These are phyloP conservation scores for Zaprionus africanus DNA, from an alignment of 1,140 invertebrate genomes.

Conservation along the genomic window DNA sequence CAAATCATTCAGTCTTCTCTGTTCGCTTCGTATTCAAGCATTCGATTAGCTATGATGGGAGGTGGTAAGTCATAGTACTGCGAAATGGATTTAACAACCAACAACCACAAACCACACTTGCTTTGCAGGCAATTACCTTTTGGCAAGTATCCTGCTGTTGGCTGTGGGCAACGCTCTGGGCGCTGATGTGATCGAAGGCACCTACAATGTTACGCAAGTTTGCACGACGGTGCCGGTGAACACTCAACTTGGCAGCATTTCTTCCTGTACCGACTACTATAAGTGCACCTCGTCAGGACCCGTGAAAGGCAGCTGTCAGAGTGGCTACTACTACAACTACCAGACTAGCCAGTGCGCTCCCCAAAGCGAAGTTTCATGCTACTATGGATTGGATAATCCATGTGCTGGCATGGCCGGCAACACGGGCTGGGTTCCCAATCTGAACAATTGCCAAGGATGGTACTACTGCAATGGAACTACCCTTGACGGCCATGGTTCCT, in stretches of 20 bases:
- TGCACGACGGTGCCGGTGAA: slow-evolving; percentile 40
- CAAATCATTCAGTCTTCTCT: slow-evolving; percentile 23
- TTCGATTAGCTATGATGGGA: slow-evolving; percentile 27
- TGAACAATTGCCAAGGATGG: slow-evolving; percentile 36
- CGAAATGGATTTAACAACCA: background rate
- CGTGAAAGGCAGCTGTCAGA: slow-evolving; percentile 12
- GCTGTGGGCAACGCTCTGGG: slow-evolving; percentile 41
- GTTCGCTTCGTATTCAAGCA: slow-evolving; percentile 1
- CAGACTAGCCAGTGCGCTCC: slow-evolving; percentile 29
- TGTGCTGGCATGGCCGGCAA: slow-evolving; percentile 23
- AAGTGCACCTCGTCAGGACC: slow-evolving; percentile 44
- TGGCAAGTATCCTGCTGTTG: slow-evolving; percentile 48
- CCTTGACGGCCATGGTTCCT: background rate
- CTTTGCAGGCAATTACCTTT: slow-evolving; percentile 6
- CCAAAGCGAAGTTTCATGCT: slow-evolving; percentile 39
- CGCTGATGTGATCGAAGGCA: slow-evolving; percentile 48
- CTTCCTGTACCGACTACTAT: slow-evolving; percentile 58
- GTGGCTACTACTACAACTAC: slow-evolving; percentile 51
- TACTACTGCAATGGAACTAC: slow-evolving; percentile 17
- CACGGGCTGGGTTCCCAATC: slow-evolving; percentile 37
- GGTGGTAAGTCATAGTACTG: slow-evolving; percentile 42
- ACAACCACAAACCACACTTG: background rate
- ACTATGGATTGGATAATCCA: slow-evolving; percentile 39
- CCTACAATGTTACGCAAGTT: slow-evolving; percentile 62
- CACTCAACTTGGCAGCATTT: slow-evolving; percentile 52